Evolutionary conservation across 2,113 vertebrate genomes (phyloP).

Genomic region (Herpetotheres cachinnans): DNA sequence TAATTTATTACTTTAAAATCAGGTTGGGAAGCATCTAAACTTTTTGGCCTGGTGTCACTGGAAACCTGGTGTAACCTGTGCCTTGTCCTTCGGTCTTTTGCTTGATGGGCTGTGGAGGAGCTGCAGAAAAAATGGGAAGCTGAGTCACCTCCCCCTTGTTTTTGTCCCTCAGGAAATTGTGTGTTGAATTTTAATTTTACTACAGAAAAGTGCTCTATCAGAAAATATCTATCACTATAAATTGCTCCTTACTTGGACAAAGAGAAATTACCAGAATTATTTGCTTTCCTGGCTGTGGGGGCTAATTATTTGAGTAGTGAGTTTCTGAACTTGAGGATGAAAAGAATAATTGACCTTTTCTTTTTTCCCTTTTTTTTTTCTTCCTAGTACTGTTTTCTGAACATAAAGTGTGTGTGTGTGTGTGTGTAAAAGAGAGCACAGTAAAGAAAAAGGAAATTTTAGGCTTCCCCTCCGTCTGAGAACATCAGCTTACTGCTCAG

Average conservation of each 20-base stretch:
- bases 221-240: not conserved
- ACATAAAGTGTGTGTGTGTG: rapidly evolving
- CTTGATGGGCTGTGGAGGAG: not conserved
- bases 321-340: not conserved
- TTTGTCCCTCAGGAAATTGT: not conserved
- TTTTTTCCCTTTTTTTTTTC: not conserved
- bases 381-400: not conserved
- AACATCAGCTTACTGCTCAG: not conserved
- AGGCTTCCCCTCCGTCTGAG: not conserved
- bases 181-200: not conserved
- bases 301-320: not conserved
- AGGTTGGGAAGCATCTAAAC: not conserved
- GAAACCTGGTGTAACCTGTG: not conserved
- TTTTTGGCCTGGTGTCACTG: not conserved
- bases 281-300: not conserved
- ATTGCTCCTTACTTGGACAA: not conserved
- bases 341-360: not conserved
- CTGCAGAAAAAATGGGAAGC: not conserved
- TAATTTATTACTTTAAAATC: not conserved
- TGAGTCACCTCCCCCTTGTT: not conserved
- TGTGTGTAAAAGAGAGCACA: not conserved
- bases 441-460: not conserved
- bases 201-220: not conserved
- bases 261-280: not conserved
- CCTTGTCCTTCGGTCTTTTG: not conserved